Conservation (phyloP, 2,888 invertebrate genomes). For the Drosophila neotestacea region DNA sequence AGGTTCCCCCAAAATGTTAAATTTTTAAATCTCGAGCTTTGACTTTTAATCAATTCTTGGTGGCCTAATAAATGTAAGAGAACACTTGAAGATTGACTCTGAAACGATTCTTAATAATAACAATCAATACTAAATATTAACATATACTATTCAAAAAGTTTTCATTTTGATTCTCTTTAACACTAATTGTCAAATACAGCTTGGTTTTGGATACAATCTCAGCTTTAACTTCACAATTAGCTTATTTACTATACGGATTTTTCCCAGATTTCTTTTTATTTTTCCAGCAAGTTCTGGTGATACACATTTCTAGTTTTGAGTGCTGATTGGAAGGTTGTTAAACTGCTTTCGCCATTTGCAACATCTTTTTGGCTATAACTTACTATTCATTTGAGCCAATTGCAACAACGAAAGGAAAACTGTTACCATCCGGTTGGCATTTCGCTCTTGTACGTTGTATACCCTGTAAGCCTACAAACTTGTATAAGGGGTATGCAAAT, state of each 20-base stretch:
- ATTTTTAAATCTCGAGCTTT: too few species aligned
- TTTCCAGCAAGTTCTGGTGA: background rate
- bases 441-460: conserved; percentile 9
- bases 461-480: background rate
- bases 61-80: too few species aligned
- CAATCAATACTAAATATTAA: too few species aligned
- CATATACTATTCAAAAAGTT: too few species aligned
- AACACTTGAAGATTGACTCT: too few species aligned
- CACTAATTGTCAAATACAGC: background rate
- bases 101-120: too few species aligned
- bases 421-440: conserved; percentile 53
- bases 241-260: background rate
- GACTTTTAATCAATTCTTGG: too few species aligned
- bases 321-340: conserved; percentile 21
- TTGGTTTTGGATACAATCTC: too few species aligned
- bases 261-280: background rate
- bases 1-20: too few species aligned
- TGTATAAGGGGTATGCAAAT: background rate
- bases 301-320: background rate
- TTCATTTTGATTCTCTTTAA: too few species aligned
- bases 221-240: background rate
- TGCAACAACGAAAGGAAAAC: conserved; percentile 8
- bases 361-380: conserved; percentile 34
- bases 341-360: conserved; percentile 1
- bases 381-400: conserved; percentile 26